phyloP scores from a whole-genome alignment of 2,113 vertebrate genomes.

The Charina bottae region DNA sequence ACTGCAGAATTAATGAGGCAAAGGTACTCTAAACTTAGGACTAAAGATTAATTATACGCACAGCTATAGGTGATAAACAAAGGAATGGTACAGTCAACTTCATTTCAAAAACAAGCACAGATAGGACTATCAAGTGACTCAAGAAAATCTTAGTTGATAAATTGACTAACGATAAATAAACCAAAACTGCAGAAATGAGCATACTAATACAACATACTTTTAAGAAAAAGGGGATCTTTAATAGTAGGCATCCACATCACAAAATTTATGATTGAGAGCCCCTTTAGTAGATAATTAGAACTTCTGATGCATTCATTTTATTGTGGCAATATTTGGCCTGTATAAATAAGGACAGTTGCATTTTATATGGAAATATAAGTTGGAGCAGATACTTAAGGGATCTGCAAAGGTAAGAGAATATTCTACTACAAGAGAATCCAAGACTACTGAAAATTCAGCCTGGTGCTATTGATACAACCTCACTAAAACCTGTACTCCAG shows the following conservation, averaged over 20 bases:
- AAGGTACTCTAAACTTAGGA: conserved; percentile 22
- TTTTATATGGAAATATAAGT: not conserved
- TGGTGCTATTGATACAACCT: not conserved
- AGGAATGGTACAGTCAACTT: not conserved
- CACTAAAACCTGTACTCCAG: not conserved
- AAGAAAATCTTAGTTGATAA: not conserved
- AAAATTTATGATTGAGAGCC: not conserved
- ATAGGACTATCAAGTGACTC: not conserved
- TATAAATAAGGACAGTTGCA: not conserved
- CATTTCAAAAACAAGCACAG: not conserved
- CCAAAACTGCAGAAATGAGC: not conserved
- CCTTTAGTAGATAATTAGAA: not conserved
- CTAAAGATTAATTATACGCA: conserved; percentile 9
- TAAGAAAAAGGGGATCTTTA: not conserved
- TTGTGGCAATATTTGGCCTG: not conserved
- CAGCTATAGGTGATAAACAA: conserved; percentile 1
- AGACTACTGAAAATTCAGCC: not conserved
- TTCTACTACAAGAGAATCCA: not conserved
- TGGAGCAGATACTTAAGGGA: not conserved
- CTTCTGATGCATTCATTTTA: not conserved
- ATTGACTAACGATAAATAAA: not conserved
- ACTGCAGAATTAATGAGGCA: conserved; percentile 26
- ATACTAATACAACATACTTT: not conserved
- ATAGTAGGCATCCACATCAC: not conserved
- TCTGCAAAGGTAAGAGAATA: not conserved